phyloP scores from a whole-genome alignment of 2,888 invertebrate genomes.

The Heliconius aoede region DNA sequence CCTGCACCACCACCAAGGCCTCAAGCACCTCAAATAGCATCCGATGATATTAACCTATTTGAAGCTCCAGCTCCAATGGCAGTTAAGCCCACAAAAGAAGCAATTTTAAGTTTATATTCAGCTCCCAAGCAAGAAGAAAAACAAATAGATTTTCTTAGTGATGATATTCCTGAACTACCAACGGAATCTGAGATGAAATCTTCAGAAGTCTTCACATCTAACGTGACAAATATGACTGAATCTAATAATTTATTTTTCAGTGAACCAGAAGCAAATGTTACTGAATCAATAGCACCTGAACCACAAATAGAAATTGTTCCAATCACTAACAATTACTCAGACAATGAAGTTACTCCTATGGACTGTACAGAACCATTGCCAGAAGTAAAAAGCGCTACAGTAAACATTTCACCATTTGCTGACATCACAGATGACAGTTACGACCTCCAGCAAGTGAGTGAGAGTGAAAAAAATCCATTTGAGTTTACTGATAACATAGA shows the following conservation, averaged over 20 bases:
- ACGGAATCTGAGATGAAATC: constrained; percentile 50
- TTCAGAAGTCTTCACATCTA: constrained; percentile 54
- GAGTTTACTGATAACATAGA: constrained; percentile 55
- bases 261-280: constrained; percentile 42
- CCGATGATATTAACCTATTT: constrained; percentile 82
- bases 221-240: constrained; percentile 50
- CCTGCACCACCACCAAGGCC: constrained; percentile 77
- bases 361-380: constrained; percentile 68
- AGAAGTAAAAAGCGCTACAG: constrained; percentile 51
- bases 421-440: constrained; percentile 56
- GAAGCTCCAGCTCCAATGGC: constrained; percentile 82
- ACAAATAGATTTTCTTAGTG: constrained; percentile 84
- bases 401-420: constrained; percentile 68
- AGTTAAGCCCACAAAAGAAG: constrained; percentile 83
- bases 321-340: not conserved
- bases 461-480: constrained; percentile 71
- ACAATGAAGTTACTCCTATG: constrained; percentile 59
- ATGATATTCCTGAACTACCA: constrained; percentile 74
- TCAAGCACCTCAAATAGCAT: constrained; percentile 61
- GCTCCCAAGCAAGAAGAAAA: constrained; percentile 72
- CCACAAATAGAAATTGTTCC: constrained; percentile 32
- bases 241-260: constrained; percentile 47
- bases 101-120: constrained; percentile 84
- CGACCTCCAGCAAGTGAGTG: constrained; percentile 49
- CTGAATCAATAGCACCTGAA: constrained; percentile 46